Evolutionary conservation across 2,888 invertebrate species (phyloP).

Genomic region (Drosophila phalerata): DNA sequence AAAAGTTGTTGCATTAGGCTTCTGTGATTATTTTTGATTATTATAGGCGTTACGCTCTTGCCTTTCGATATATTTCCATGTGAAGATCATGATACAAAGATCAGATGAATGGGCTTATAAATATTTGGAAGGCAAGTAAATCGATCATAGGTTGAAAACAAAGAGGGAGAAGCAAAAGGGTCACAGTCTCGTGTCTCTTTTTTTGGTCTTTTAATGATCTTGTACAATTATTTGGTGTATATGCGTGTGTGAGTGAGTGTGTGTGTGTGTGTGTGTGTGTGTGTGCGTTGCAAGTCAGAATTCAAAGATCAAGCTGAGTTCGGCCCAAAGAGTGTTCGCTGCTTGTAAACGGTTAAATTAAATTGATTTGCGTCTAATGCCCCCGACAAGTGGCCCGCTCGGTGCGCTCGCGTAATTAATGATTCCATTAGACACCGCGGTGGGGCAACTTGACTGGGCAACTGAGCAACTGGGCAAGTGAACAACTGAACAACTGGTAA

Average conservation of each 20-base stretch:
- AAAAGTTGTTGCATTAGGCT: slow-evolving; percentile 48
- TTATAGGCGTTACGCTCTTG: slow-evolving; percentile 45
- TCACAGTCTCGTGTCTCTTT: slow-evolving; percentile 3
- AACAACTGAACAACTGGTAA: slow-evolving; percentile 2
- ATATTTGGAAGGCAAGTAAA: slow-evolving; percentile 75
- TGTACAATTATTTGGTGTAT: slow-evolving; percentile 67
- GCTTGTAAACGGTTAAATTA: slow-evolving; percentile 82
- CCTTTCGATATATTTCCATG: slow-evolving; percentile 10
- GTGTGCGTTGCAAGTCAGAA: slow-evolving; percentile 30
- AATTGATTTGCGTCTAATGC: slow-evolving; percentile 82
- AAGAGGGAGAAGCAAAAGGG: background rate
- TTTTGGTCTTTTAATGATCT: slow-evolving; percentile 70
- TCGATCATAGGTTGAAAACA: slow-evolving; percentile 55
- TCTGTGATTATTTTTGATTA: slow-evolving; percentile 59
- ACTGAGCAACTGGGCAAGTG: slow-evolving; percentile 29
- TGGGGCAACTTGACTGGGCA: slow-evolving; percentile 43
- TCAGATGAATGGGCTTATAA: slow-evolving; percentile 82
- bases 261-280: slow-evolving; percentile 24
- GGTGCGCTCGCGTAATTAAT: slow-evolving; percentile 70
- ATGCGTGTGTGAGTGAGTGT: slow-evolving; percentile 24
- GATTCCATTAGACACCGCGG: slow-evolving; percentile 81
- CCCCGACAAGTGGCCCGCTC: slow-evolving; percentile 81
- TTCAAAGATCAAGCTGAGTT: slow-evolving; percentile 35
- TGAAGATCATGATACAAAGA: slow-evolving; percentile 33
- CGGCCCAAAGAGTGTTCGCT: slow-evolving; percentile 48